Base-by-base conservation (phyloP, 1,140 invertebrate species). In the Drosophila obscura region DNA sequence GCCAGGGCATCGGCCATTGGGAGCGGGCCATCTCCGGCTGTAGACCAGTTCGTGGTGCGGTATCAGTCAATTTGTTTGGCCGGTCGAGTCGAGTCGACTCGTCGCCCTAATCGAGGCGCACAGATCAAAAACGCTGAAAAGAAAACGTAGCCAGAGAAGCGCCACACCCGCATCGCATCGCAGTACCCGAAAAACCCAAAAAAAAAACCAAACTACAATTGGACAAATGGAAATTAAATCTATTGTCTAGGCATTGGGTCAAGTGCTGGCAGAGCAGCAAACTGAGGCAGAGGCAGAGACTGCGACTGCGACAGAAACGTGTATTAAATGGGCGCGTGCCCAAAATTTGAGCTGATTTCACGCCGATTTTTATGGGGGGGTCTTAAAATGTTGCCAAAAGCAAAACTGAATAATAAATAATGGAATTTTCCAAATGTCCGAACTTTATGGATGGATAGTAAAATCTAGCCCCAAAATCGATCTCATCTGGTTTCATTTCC, bases 241-340 rank as follows among this genome's bases (percentile, higher is more conserved):
- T 65, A 87, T 87, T 87, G 83, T 87, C 73, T 76, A 48, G 58
- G 67, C 83, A 80, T 83, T 87, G 79, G 83, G 83, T 87, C 83
- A 87, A 87, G 83, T 88, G 83, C 83, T 87, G 83, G 77, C 82
- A 63, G 74, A 67, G 59, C 64, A 53, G 61, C 35, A 22, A 28
- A 31, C 43, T 9, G 5, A 45, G 28, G 24, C 26, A 24, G 5
- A 45, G 28, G 24, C 26, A 24, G 44, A 9, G 57, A 22, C 51
- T 5, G 51, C 57, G 57, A 28, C 51, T 0, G 51, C 8, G 28
- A 11, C 35, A 56, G 50, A 24, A 31, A 48, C 31, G 16, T 41
- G 46, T 68, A 48, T 56, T 15, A 24, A 48, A 35, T 53, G 56
- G 76, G 80, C 83, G 84, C 80, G 84, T 89, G 83, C 77, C 65